Conservation (phyloP, 92 coral and sea anemone genomes). For the Palythoa heliodiscus region DNA sequence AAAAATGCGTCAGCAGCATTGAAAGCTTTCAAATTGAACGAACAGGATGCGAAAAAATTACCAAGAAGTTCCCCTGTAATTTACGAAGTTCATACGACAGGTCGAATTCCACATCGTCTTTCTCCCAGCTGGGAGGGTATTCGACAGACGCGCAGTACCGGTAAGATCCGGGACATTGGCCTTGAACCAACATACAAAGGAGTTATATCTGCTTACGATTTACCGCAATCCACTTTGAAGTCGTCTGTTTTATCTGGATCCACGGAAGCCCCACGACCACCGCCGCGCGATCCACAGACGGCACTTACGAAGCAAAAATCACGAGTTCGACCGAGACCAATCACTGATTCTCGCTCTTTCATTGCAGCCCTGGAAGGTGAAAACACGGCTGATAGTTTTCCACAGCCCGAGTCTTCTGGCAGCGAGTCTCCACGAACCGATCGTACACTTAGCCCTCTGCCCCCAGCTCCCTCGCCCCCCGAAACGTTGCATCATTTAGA, state of each 20-base stretch:
- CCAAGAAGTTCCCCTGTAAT: slow-evolving; percentile 52
- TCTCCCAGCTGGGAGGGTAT: neutral
- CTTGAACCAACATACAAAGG: slow-evolving; percentile 35
- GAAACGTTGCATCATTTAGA: slow-evolving; percentile 60
- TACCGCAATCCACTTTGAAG: slow-evolving; percentile 63
- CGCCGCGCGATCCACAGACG: slow-evolving; percentile 49
- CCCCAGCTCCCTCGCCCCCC: slow-evolving; percentile 79
- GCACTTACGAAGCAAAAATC: slow-evolving; percentile 47
- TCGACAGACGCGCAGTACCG: slow-evolving; percentile 34
- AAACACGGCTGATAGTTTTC: slow-evolving; percentile 12
- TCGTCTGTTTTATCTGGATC: slow-evolving; percentile 67
- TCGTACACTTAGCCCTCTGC: slow-evolving; percentile 69
- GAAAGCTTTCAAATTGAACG: slow-evolving; percentile 22
- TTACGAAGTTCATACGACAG: slow-evolving; percentile 51
- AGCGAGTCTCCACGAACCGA: slow-evolving; percentile 40
- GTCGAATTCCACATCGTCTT: slow-evolving; percentile 15
- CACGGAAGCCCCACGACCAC: slow-evolving; percentile 43
- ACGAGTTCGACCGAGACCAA: slow-evolving; percentile 74
- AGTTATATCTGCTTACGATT: slow-evolving; percentile 62
- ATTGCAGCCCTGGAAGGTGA: slow-evolving; percentile 66
- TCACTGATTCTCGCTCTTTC: slow-evolving; percentile 59
- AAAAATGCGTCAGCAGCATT: slow-evolving; percentile 36
- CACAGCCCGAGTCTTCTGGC: slow-evolving; percentile 7
- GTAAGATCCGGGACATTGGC: slow-evolving; percentile 58
- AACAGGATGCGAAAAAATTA: slow-evolving; percentile 18